Conservation (phyloP, 2,888 invertebrate species). For the Charanyca ferruginea region DNA sequence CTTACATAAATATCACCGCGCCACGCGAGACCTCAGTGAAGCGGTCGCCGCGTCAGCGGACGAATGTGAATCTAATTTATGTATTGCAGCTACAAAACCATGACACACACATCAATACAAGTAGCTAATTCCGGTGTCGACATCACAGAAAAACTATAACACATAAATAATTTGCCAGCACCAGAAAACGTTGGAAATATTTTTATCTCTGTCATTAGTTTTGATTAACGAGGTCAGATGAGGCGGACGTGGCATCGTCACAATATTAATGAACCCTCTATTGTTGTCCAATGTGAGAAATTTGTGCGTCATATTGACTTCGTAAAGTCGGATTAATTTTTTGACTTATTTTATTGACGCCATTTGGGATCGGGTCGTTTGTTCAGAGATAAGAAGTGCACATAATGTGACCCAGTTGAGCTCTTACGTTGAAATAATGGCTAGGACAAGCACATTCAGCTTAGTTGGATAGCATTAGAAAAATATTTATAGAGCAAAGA, state of each 20-base stretch:
- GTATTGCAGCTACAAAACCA: neutral
- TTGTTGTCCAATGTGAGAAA: constrained; percentile 67
- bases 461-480: constrained; percentile 41
- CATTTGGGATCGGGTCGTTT: constrained; percentile 47
- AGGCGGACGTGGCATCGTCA: constrained; percentile 61
- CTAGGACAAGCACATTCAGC: constrained; percentile 45
- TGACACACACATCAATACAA: constrained; percentile 1
- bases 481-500: constrained; percentile 31
- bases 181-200: constrained; percentile 68
- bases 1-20: no score
- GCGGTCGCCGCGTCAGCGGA: no score
- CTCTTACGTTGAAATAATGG: constrained; percentile 50
- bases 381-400: constrained; percentile 58
- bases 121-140: constrained; percentile 31
- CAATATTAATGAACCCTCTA: constrained; percentile 71
- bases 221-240: constrained; percentile 74
- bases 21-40: no score
- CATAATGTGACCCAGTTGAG: constrained; percentile 56
- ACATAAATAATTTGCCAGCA: constrained; percentile 66
- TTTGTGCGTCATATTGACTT: constrained; percentile 56
- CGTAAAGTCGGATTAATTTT: constrained; percentile 43
- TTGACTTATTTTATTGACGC: constrained; percentile 39
- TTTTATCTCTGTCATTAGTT: constrained; percentile 77
- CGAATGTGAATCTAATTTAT: no score
- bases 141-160: constrained; percentile 58